Conservation (phyloP, 1,140 invertebrate species). For the Pissodes strobi region DNA sequence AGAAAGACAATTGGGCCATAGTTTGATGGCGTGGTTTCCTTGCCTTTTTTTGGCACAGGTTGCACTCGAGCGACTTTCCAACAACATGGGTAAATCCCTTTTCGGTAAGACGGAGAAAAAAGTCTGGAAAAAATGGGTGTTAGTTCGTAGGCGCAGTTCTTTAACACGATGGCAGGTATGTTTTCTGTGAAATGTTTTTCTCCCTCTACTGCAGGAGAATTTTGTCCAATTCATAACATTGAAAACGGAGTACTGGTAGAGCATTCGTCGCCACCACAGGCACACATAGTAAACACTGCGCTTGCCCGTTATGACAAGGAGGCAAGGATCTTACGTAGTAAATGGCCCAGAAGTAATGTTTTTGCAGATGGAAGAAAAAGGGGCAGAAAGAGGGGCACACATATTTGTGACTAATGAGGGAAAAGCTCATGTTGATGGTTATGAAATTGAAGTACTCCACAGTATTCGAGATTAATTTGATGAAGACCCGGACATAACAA, state of each 20-base stretch:
- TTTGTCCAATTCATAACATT: constrained; percentile 1
- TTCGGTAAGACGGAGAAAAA: no score
- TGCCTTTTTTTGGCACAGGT: no score
- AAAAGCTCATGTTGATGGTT: background rate
- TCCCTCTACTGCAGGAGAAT: background rate
- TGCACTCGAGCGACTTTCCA: no score
- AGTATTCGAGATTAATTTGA: background rate
- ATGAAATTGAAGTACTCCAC: background rate
- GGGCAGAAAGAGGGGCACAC: background rate
- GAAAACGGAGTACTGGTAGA: background rate
- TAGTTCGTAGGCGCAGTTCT: no score
- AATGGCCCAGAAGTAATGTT: background rate
- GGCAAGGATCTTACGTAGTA: background rate
- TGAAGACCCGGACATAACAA: background rate
- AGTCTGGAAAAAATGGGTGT: no score
- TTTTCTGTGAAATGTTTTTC: background rate
- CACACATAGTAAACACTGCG: background rate
- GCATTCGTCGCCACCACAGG: background rate
- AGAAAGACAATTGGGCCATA: no score
- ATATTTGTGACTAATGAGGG: constrained; percentile 6
- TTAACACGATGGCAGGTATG: no score
- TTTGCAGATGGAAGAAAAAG: background rate
- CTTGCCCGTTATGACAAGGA: constrained; percentile 1
- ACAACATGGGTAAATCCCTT: no score
- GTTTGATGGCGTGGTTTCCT: no score